Percentiles rank a stretch among this genome's conserved stretches.
phyloP scores from a whole-genome alignment of 2,797 vertebrate species.

The Phaenicophaeus curvirostris region DNA sequence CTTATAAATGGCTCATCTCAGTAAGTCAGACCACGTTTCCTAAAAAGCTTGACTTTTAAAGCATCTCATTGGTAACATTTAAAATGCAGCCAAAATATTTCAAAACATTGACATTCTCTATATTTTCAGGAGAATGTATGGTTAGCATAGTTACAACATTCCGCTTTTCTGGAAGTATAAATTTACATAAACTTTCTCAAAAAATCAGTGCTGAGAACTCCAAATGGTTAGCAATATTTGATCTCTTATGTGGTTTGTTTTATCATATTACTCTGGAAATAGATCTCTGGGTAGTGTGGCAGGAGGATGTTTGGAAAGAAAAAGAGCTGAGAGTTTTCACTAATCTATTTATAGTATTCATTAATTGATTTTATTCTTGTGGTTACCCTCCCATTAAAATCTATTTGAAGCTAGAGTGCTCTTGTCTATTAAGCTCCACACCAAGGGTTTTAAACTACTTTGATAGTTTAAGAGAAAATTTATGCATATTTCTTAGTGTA shows the following conservation, averaged over 20 bases:
- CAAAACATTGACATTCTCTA: neutral
- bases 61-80: neutral
- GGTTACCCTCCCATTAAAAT: conserved; percentile 67
- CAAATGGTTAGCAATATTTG: neutral
- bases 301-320: conserved; percentile 35
- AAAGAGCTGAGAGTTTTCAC: conserved; percentile 33
- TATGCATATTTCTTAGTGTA: neutral
- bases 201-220: neutral
- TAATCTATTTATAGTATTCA: conserved; percentile 59
- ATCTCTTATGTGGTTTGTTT: conserved; percentile 19
- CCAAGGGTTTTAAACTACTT: conserved; percentile 62
- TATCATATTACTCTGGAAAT: conserved; percentile 47
- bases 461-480: conserved; percentile 37
- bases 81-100: neutral
- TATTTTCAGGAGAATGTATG: neutral
- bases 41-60: neutral
- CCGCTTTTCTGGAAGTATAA: neutral
- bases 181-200: neutral
- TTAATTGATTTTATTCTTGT: conserved; percentile 72
- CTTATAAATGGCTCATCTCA: neutral
- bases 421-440: conserved; percentile 55
- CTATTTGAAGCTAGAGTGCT: conserved; percentile 65
- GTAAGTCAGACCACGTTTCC: neutral
- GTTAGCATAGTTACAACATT: neutral
- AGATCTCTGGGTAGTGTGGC: conserved; percentile 45